phyloP scores from a whole-genome alignment of 2,888 invertebrate species.

The Prosopocoilus inquinatus region DNA sequence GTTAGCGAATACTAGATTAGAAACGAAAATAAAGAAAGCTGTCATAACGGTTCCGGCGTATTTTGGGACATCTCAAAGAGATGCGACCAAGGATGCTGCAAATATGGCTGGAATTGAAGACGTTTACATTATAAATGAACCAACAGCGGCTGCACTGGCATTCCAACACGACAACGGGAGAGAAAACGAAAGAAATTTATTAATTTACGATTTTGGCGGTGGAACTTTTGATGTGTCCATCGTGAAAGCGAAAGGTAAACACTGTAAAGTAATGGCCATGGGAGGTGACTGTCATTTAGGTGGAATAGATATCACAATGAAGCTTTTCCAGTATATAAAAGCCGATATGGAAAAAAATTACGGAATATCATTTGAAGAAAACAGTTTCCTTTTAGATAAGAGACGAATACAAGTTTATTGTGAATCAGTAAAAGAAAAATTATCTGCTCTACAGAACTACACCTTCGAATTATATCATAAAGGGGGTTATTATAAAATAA shows the following conservation, averaged over 20 bases:
- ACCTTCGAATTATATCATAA: not conserved
- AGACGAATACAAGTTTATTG: conserved; percentile 26
- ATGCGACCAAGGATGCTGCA: conserved; percentile 34
- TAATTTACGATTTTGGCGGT: conserved; percentile 35
- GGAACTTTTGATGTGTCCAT: conserved; percentile 36
- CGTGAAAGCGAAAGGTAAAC: conserved; percentile 17
- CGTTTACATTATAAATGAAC: conserved; percentile 30
- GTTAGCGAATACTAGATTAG: conserved; percentile 22
- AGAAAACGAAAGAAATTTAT: conserved; percentile 20
- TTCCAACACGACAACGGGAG: conserved; percentile 23
- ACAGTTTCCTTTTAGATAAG: too few species aligned
- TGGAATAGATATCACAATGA: conserved; percentile 33
- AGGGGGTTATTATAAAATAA: not conserved
- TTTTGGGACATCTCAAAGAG: conserved; percentile 32
- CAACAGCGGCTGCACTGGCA: conserved; percentile 33
- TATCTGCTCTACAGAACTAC: not conserved
- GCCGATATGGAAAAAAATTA: conserved; percentile 17
- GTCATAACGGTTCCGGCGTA: conserved; percentile 37
- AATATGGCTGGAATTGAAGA: conserved; percentile 30
- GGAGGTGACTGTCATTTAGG: conserved; percentile 35
- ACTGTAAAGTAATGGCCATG: conserved; percentile 26
- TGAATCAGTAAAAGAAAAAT: conserved; percentile 24
- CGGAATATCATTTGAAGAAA: conserved; percentile 19
- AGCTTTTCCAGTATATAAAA: conserved; percentile 24
- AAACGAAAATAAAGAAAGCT: conserved; percentile 23